phyloP scores from a whole-genome alignment of 1,140 invertebrate species.

The Ditylenchus dipsaci region DNA sequence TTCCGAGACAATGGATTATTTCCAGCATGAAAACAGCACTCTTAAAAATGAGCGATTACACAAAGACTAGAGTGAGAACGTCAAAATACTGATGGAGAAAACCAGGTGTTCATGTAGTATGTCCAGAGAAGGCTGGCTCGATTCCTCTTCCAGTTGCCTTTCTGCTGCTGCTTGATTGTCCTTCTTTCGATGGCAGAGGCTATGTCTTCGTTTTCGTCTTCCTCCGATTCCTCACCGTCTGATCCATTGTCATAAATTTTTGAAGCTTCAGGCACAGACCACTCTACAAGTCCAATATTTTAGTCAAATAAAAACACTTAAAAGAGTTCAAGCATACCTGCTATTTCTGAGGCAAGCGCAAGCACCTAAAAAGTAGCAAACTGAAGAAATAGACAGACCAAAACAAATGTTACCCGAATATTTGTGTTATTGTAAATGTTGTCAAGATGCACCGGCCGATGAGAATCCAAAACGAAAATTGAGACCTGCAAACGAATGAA shows the following conservation, averaged over 20 bases:
- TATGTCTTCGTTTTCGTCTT: constrained; percentile 5
- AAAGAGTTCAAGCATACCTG: too few species aligned
- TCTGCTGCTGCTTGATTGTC: constrained; percentile 12
- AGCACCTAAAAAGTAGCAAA: too few species aligned
- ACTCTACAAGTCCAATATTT: neutral
- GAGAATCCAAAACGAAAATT: constrained; percentile 18
- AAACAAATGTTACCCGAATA: too few species aligned
- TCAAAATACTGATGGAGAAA: constrained; percentile 3
- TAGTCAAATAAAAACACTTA: neutral
- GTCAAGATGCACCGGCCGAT: constrained; percentile 22
- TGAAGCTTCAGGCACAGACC: constrained; percentile 15
- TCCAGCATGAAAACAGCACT: constrained; percentile 28
- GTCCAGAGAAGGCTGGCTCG: constrained; percentile 21
- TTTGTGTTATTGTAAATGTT: constrained; percentile 33
- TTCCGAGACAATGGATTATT: constrained; percentile 27
- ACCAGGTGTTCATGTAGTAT: constrained; percentile 21
- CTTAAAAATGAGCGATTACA: constrained; percentile 12
- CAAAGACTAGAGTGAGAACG: too few species aligned
- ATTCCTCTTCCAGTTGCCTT: constrained; percentile 8
- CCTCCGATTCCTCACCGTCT: neutral
- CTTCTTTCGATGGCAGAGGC: constrained; percentile 15
- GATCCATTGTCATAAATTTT: constrained; percentile 16
- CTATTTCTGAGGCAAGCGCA: neutral
- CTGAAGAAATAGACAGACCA: too few species aligned
- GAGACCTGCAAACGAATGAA: neutral